Evolutionary conservation across 2,888 invertebrate genomes (phyloP), one percentile per base, ranked within the genome.

Genomic region (Troilus luridus): DNA sequence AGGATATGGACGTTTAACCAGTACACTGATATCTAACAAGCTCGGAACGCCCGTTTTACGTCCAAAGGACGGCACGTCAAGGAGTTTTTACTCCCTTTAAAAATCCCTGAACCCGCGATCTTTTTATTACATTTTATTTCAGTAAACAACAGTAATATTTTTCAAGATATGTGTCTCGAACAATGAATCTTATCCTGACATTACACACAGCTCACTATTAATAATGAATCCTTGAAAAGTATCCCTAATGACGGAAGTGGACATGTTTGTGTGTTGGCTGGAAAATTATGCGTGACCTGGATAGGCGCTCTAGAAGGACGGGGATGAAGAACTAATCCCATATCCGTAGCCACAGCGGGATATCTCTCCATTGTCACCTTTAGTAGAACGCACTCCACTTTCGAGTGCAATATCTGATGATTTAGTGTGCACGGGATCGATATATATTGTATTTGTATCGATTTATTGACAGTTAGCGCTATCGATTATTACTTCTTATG

Each of bases 241-340:
- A 3, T 3, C 24, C 0, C 24, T 67, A 67, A 67, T 67, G 5
- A 7, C 67, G 24, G 24, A 6, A 67, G 67, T 7, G 67, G 67
- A 27, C 67, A 24, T 27, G 24, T 27, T 67, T 67, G 67, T 27
- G 24, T 14, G 67, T 6, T 27, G 67, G 67, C 67, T 67, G 67
- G 67, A 67, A 67, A 67, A 67, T 67, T 24, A 67, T 67, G 24
- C 14, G 67, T 67, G 67, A 67, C 67, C 67, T 14, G 67, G 67
- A 24, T 67, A 67, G 11, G 14, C 67, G 67, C 67, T 64, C 64
- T 67, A 14, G 67, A 67, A 67, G 67, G 67, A 67, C 67, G 67
- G 19, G 24, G 24, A 67, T 24, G 12, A 67, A 67, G 67, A 27
- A 67, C 67, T 67, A 67, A 67, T 67, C 67, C n/a, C 2, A 21